Evolutionary conservation across 2,113 vertebrate genomes (phyloP), one percentile per base, ranked within the genome.

Genomic region (Ia io): DNA sequence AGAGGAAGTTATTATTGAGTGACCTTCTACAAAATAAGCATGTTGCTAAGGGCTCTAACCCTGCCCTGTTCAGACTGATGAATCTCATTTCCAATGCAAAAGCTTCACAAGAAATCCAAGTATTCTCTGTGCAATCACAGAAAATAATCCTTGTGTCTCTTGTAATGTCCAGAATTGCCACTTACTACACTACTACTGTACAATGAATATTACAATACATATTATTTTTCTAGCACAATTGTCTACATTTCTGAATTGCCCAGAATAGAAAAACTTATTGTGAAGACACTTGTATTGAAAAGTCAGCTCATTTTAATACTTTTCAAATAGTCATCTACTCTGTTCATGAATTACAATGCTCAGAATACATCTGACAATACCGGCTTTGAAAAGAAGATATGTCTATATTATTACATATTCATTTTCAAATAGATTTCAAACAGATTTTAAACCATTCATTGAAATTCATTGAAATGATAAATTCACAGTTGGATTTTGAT

Each of bases 11-110:
- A 99, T 99, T 99, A 99, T 98, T 99, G 99, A 99, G 98, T 99
- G 99, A 99, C 99, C 99, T 99, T 99, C 98, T 99, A 98, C 98
- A 98, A 98, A 99, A 99, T 98, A 98, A 98, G 98, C 98, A 98
- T 98, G 98, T 98, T 99, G 98, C 98, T 98, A 98, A 98, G 98
- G 98, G 98, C 98, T 98, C 98, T 98, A 98, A 98, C 98, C 98
- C 97, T 98, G 98, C 98, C 98, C 98, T 96, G 97, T 98, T 98
- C 98, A 98, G 98, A 98, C 98, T 98, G 98, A 98, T 98, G 98
- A 98, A 98, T 98, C 98, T 99, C 98, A 99, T 99, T 99, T 99
- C 98, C 98, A 98, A 99, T 99, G 98, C 98, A 98, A 98, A 99
- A 98, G 97, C 98, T 98, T 98, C 98, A 95, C 97, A 98, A 98